These are phyloP conservation scores for Aythya baeri DNA, from an alignment of 2,113 vertebrate genomes.

Conservation along the genomic window DNA sequence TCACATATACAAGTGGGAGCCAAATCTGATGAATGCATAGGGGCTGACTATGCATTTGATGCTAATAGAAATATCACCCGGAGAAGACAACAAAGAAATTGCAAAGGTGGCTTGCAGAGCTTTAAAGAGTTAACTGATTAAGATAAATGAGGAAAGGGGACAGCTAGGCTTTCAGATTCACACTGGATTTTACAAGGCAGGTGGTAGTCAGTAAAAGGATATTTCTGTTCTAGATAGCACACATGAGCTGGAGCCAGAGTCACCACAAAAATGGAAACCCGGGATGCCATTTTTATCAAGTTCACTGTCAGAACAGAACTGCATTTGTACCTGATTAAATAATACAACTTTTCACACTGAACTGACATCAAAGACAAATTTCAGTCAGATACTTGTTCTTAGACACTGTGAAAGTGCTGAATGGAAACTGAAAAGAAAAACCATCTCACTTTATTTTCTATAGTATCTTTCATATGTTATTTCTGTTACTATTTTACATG, in stretches of 20 bases:
- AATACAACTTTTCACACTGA: neutral
- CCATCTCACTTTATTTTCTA: neutral
- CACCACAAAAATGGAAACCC: neutral
- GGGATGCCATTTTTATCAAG: neutral
- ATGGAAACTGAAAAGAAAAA: neutral
- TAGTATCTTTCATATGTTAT: neutral
- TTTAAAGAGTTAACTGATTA: neutral
- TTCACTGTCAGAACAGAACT: neutral
- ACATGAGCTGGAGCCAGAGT: neutral
- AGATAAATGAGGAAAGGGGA: neutral
- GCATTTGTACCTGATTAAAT: neutral
- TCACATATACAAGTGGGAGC: neutral
- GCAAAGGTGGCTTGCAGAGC: neutral
- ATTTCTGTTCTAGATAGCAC: neutral
- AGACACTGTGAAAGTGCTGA: neutral
- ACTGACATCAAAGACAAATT: neutral
- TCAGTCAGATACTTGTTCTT: neutral
- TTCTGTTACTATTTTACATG: neutral
- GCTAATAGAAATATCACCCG: neutral
- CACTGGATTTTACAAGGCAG: neutral
- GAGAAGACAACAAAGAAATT: neutral
- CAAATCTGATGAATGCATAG: accelerated
- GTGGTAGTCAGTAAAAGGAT: neutral
- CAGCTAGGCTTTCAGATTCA: neutral
- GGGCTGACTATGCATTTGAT: neutral